These are phyloP conservation scores for Phymastichus coffea DNA, from an alignment of 1,140 invertebrate species.

Conservation along the genomic window DNA sequence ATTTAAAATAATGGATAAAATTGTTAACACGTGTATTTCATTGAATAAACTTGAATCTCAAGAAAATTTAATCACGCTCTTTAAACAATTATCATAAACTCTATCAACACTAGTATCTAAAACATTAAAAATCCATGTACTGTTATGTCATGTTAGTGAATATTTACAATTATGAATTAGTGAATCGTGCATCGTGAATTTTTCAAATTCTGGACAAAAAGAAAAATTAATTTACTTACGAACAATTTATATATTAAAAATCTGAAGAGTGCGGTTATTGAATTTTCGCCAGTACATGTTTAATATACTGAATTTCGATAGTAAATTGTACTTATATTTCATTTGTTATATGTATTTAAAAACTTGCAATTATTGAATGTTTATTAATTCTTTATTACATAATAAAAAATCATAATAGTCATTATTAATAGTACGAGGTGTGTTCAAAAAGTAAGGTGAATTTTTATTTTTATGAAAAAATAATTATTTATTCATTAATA, in stretches of 20 bases:
- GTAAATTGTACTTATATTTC: too few relatives aligned
- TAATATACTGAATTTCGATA: too few relatives aligned
- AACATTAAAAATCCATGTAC: background rate
- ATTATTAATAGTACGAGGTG: too few relatives aligned
- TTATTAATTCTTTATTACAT: too few relatives aligned
- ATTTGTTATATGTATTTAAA: too few relatives aligned
- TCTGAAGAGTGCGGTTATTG: background rate
- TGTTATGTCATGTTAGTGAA: background rate
- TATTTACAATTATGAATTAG: background rate
- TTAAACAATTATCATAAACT: background rate
- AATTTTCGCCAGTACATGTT: background rate
- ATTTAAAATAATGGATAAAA: background rate
- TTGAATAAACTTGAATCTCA: background rate
- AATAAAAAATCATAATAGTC: too few relatives aligned
- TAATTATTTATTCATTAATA: too few relatives aligned
- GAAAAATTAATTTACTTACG: background rate
- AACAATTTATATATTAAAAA: background rate
- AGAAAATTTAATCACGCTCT: background rate
- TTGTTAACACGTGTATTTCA: background rate
- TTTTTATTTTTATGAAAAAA: too few relatives aligned
- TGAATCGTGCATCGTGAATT: background rate
- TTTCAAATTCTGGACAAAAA: background rate
- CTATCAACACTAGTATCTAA: background rate
- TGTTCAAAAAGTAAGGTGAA: too few relatives aligned
- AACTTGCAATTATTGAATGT: too few relatives aligned